Percentiles rank a stretch among this genome's conserved stretches.
Conservation (phyloP, 2,888 invertebrate species). For the Drosophila incognita region DNA sequence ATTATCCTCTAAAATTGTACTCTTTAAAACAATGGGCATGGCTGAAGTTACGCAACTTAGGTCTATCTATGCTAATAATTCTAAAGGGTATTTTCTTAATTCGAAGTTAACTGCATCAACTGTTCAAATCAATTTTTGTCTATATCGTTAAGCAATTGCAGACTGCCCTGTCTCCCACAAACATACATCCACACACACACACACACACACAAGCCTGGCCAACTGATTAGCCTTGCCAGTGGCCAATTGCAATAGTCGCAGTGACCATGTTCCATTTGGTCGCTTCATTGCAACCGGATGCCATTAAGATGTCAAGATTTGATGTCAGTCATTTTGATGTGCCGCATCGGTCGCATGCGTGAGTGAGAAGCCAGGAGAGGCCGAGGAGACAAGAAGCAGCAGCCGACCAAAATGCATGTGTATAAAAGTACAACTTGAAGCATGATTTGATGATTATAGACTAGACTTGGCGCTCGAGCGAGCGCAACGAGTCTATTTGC, state of each 20-base stretch:
- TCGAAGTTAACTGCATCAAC: neutral
- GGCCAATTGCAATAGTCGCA: conserved; percentile 1
- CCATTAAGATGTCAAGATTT: conserved; percentile 73
- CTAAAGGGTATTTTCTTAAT: neutral
- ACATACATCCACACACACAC: neutral
- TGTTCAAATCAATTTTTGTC: conserved; percentile 4
- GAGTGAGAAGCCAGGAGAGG: neutral
- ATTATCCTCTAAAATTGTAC: neutral
- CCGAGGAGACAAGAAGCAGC: neutral
- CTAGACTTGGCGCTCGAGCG: conserved; percentile 78
- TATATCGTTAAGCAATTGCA: neutral
- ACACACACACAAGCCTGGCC: neutral
- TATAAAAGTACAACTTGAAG: conserved; percentile 45
- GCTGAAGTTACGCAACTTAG: neutral
- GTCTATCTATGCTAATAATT: neutral
- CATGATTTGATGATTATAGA: conserved; percentile 78
- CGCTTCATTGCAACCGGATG: conserved; percentile 40
- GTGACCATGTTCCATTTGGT: conserved; percentile 11
- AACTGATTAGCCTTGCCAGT: conserved; percentile 14
- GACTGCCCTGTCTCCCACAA: neutral
- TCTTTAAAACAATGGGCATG: neutral
- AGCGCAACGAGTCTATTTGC: conserved; percentile 75
- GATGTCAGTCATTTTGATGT: conserved; percentile 69
- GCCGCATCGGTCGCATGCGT: conserved; percentile 23
- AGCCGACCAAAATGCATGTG: conserved; percentile 17